Evolutionary conservation across 2,113 vertebrate genomes (phyloP), one percentile per base, ranked within the genome.

Genomic region (Hydropotes inermis): DNA sequence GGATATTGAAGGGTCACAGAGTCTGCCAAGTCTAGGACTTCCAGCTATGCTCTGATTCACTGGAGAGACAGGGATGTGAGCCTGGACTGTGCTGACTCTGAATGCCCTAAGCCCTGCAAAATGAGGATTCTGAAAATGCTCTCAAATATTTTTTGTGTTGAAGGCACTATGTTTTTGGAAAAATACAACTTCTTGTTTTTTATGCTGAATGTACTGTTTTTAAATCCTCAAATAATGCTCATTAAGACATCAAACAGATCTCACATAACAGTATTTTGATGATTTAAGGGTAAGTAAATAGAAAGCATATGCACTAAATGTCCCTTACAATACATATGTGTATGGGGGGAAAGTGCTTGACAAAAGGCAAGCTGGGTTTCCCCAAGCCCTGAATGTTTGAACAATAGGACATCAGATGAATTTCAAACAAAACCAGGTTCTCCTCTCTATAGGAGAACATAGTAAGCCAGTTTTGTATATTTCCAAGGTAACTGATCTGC

Each of bases 201-300:
- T 87, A 79, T 50, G 70, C 52, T 88, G 54, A 96, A 95, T 88
- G 47, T 79, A 96, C 89, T 70, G 14, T 92, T 98, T 97, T 96
- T 76, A 95, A 97, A 96, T 78, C 95, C 96, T 91, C 83, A 95
- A 97, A 95, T 93, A 94, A 91, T 97, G 58, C 52, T 94, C 95
- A 97, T 96, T 97, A 84, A 89, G 81, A 95, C 94, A 96, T 97
- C 89, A 97, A 98, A 98, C 57, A 87, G 93, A 67, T 85, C 95
- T 97, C 96, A 57, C 79, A 27, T 94, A 97, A 97, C 74, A 95
- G 82, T 97, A 97, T 98, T 98, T 97, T 97, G 89, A 86, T 97
- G 95, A 97, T 87, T 97, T 95, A 95, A 94, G 93, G 14, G 86
- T 85, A 97, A 97, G 76, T 57, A 97, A 98, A 98, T 97, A 45